Conservation (phyloP, 2,113 vertebrate species). For the Irena cyanogastra region DNA sequence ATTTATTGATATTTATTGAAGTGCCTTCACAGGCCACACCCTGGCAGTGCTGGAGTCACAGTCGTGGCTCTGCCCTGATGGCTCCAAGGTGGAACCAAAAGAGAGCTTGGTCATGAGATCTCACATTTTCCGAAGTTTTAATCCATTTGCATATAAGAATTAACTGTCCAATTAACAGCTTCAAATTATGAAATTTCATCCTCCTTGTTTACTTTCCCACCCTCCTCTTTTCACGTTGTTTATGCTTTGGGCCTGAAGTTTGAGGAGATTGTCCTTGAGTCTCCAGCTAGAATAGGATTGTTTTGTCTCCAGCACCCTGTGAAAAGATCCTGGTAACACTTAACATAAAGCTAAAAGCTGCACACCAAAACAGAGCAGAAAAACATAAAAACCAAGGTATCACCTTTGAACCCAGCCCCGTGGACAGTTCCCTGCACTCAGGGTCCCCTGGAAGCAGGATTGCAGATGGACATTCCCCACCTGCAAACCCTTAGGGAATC, state of each 20-base stretch:
- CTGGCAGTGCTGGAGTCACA: no score
- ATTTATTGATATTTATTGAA: no score
- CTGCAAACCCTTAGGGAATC: neutral
- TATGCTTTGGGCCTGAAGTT: neutral
- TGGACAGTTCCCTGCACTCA: neutral
- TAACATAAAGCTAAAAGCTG: neutral
- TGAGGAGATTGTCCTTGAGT: neutral
- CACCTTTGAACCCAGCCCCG: neutral
- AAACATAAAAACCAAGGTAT: neutral
- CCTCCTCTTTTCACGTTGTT: neutral
- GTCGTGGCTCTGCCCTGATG: no score
- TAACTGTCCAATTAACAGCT: neutral
- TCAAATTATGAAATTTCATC: neutral
- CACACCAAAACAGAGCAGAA: neutral
- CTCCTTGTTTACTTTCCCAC: neutral
- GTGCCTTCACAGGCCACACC: no score
- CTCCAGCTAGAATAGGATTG: neutral
- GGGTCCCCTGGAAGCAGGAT: rapidly evolving
- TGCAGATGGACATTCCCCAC: rapidly evolving
- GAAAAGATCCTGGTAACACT: neutral
- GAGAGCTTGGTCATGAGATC: neutral
- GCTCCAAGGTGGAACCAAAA: no score
- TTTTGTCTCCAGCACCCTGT: neutral
- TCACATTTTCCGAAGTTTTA: neutral
- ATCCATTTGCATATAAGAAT: neutral